Conservation (phyloP, 2,888 invertebrate species). For the Nemoura dubitans region DNA sequence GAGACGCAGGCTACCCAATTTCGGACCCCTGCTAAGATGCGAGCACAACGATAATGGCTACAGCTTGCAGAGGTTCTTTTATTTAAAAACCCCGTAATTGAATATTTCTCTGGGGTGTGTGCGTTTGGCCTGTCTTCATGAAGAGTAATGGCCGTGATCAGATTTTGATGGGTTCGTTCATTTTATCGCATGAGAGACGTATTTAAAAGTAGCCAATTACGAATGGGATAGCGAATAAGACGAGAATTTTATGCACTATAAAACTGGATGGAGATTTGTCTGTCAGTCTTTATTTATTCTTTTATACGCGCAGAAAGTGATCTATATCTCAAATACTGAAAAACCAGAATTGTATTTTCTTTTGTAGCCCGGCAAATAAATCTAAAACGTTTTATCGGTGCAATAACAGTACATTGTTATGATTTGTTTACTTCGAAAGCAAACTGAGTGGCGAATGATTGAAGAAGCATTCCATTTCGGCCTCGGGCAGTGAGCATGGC, state of each 20-base stretch:
- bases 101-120: constrained; percentile 9
- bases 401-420: not conserved
- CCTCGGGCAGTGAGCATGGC: not conserved
- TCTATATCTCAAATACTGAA: not conserved
- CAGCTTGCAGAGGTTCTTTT: not conserved
- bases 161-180: constrained; percentile 24
- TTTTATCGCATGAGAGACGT: constrained; percentile 15
- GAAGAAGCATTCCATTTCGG: not conserved
- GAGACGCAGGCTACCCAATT: not conserved
- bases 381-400: not conserved
- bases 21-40: not conserved
- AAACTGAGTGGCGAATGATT: not conserved
- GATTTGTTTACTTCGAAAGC: not conserved
- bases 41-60: not conserved
- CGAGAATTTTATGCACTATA: not conserved
- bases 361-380: not conserved
- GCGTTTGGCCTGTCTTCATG: constrained; percentile 7
- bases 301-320: not conserved
- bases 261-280: not conserved
- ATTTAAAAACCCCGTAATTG: not conserved
- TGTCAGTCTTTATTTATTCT: not conserved
- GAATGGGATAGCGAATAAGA: not conserved
- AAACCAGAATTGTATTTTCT: not conserved
- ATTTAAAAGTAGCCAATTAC: constrained; percentile 4
- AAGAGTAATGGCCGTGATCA: constrained; percentile 24